phyloP scores from a whole-genome alignment of 2,797 vertebrate genomes.

The Cossypha heuglini region DNA sequence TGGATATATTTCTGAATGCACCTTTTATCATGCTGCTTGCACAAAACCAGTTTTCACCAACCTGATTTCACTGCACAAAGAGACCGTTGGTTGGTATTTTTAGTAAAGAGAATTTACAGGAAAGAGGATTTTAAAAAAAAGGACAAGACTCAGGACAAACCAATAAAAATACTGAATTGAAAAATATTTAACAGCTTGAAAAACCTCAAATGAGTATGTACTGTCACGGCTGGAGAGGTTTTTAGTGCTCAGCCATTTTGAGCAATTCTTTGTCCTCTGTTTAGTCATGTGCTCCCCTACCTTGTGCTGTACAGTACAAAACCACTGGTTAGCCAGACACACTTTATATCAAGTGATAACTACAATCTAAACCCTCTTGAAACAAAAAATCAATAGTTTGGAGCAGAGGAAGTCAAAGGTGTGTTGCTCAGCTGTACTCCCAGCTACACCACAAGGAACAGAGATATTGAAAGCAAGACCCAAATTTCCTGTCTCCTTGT shows the following conservation, averaged over 20 bases:
- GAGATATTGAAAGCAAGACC: neutral
- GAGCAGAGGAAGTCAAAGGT: neutral
- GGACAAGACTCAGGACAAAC: slow-evolving; percentile 15
- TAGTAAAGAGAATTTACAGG: slow-evolving; percentile 34
- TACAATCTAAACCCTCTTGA: neutral
- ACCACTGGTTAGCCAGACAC: neutral
- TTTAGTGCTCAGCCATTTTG: slow-evolving; percentile 40
- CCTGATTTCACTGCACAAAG: slow-evolving; percentile 36
- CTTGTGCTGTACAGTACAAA: neutral
- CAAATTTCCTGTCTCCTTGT: neutral
- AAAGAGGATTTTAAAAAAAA: neutral
- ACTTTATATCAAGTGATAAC: neutral
- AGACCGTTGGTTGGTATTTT: slow-evolving; percentile 4
- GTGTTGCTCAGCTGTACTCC: neutral
- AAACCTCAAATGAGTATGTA: neutral
- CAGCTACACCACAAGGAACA: neutral
- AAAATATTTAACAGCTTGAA: slow-evolving; percentile 50
- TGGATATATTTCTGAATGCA: slow-evolving; percentile 56
- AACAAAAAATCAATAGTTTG: neutral
- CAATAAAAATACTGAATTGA: slow-evolving; percentile 32
- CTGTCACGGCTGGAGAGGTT: neutral
- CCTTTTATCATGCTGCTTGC: slow-evolving; percentile 53
- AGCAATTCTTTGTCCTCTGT: slow-evolving; percentile 39
- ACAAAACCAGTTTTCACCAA: slow-evolving; percentile 55
- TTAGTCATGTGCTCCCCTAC: slow-evolving; percentile 8